Evolutionary conservation across 2,113 vertebrate genomes (phyloP), one percentile per base, ranked within the genome.

Genomic region (Peromyscus californicus): DNA sequence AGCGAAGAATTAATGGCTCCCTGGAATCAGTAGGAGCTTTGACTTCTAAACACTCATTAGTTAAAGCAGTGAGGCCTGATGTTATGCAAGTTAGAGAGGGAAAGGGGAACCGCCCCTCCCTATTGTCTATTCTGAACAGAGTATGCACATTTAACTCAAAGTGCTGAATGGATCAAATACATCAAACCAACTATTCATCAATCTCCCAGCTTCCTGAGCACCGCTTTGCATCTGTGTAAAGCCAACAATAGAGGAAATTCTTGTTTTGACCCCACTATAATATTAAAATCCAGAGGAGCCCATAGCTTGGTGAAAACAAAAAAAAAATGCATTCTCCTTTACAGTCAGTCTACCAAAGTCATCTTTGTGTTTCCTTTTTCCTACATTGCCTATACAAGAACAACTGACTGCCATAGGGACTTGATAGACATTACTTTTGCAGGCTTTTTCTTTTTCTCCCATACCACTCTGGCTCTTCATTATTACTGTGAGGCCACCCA

Each of bases 91-190:
- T 95, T 96, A 92, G 70, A 94, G 80, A 97, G 19, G 95, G 96
- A 82, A 97, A 94, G 42, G 70, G 51, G 59, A 39, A 65, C 96
- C 13, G 0, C 87, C 88, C 65, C 88, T 97, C 92, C 90, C 61
- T 83, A 97, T 95, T 98, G 96, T 97, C 96, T 96, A 59, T 97
- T 97, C 96, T 97, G 88, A 98, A 97, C 97, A 96, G 96, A 98
- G 96, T 97, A 91, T 96, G 87, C 96, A 97, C 98, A 97, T 97
- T 98, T 97, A 97, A 97, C 95, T 98, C 96, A 95, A 97, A 97
- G 97, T 97, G 67, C 69, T 98, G 96, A 98, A 98, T 98, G 96
- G 90, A 96, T 97, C 63, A 86, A 97, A 97, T 86, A 96, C 93
- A 97, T 97, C 97, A 98, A 92, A 97, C 97, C 93, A 84, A 90